phyloP scores from a whole-genome alignment of 2,797 vertebrate genomes.

The Acrocephalus scirpaceus region DNA sequence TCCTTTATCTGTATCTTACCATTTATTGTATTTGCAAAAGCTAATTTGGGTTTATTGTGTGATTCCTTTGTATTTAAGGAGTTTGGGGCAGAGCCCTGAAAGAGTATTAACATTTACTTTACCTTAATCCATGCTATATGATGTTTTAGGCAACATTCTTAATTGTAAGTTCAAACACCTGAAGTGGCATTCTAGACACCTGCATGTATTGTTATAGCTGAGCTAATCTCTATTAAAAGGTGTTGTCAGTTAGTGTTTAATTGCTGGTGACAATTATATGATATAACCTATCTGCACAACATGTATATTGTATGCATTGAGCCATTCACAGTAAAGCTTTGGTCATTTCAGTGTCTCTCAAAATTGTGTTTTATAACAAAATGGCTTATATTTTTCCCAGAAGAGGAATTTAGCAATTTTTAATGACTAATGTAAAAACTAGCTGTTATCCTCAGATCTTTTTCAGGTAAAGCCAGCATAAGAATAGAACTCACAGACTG shows the following conservation, averaged over 20 bases:
- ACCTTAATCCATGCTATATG: slow-evolving; percentile 71
- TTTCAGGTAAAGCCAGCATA: slow-evolving; percentile 74
- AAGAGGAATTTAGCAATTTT: slow-evolving; percentile 77
- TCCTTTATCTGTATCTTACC: slow-evolving; percentile 79
- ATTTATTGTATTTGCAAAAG: slow-evolving; percentile 78
- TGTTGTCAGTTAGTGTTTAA: slow-evolving; percentile 64
- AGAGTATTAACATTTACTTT: slow-evolving; percentile 80
- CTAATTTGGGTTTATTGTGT: slow-evolving; percentile 85
- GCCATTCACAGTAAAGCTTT: slow-evolving; percentile 68
- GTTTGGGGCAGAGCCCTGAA: slow-evolving; percentile 91
- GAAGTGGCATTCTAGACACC: slow-evolving; percentile 71
- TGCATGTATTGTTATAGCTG: slow-evolving; percentile 65
- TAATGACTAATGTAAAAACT: slow-evolving; percentile 79
- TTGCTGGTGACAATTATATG: slow-evolving; percentile 70
- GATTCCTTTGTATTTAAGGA: slow-evolving; percentile 91
- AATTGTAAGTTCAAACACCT: slow-evolving; percentile 74
- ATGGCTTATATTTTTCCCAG: slow-evolving; percentile 81
- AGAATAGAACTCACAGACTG: slow-evolving; percentile 67
- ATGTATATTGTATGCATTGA: slow-evolving; percentile 72
- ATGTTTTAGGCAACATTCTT: slow-evolving; percentile 85
- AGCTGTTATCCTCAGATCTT: slow-evolving; percentile 74
- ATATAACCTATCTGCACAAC: slow-evolving; percentile 63
- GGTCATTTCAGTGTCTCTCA: slow-evolving; percentile 74
- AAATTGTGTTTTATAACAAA: slow-evolving; percentile 80
- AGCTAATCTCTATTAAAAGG: slow-evolving; percentile 67